Evolutionary conservation across 2,113 vertebrate genomes (phyloP).

Genomic region (Spizaetus ornatus): DNA sequence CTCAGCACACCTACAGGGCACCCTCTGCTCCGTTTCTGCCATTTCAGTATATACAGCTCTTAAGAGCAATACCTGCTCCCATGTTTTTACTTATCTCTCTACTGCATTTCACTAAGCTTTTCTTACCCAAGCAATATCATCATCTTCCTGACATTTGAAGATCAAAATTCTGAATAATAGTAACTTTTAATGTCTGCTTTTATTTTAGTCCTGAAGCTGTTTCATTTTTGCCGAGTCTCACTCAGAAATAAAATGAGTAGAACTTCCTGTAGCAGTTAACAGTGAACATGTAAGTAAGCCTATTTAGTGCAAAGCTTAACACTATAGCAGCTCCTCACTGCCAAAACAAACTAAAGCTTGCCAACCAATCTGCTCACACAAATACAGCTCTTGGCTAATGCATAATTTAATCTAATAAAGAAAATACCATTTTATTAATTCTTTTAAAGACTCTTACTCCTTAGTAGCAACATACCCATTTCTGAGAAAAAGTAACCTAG

Average conservation of each 20-base stretch:
- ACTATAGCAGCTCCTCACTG: background rate
- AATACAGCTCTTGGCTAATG: background rate
- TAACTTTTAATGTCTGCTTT: background rate
- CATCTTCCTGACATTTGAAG: background rate
- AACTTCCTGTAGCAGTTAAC: background rate
- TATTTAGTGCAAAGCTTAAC: background rate
- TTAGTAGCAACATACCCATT: background rate
- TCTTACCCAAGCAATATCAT: background rate
- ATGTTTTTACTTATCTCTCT: background rate
- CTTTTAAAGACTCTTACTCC: background rate
- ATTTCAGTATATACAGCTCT: rapidly evolving
- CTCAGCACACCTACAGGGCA: constrained; percentile 9
- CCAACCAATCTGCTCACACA: background rate
- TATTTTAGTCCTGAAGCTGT: background rate
- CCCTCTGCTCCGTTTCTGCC: background rate
- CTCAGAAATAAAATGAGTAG: background rate
- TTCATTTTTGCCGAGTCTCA: background rate
- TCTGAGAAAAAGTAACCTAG: background rate
- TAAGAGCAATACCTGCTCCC: background rate
- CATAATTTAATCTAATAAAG: background rate
- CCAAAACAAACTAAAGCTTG: constrained; percentile 21
- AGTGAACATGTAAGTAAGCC: background rate
- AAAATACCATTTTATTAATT: background rate
- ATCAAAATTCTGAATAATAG: background rate
- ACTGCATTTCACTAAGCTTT: background rate